Percentiles rank a stretch among this genome's conserved stretches.
phyloP scores from a whole-genome alignment of 2,797 vertebrate species.

The Galaxias olidus region DNA sequence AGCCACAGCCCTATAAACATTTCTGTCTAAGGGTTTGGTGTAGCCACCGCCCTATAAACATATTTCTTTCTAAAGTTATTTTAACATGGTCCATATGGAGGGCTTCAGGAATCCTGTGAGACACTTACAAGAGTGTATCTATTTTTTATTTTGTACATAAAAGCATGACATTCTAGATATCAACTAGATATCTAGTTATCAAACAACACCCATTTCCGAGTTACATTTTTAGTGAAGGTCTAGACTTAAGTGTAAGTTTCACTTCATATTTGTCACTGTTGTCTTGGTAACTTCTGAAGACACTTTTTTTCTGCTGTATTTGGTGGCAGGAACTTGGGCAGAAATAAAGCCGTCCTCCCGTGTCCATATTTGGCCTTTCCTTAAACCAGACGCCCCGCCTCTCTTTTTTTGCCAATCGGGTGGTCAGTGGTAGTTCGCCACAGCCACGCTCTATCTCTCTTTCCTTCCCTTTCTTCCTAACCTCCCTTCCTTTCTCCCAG shows the following conservation, averaged over 20 bases:
- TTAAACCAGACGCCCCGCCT: slow-evolving; percentile 54
- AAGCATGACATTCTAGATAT: too few species aligned
- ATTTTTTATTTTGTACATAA: background rate
- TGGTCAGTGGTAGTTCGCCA: slow-evolving; percentile 53
- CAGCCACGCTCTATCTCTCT: slow-evolving; percentile 14
- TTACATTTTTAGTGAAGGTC: too few species aligned
- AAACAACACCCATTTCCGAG: too few species aligned
- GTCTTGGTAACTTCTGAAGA: slow-evolving; percentile 52
- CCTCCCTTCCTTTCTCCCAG: slow-evolving; percentile 17
- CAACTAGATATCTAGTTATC: too few species aligned
- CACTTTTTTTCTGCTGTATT: slow-evolving; percentile 47
- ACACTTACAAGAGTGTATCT: background rate
- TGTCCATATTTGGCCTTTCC: slow-evolving; percentile 58
- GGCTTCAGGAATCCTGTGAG: too few species aligned
- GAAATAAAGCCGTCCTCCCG: slow-evolving; percentile 43
- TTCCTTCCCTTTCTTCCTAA: background rate
- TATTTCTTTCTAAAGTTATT: too few species aligned
- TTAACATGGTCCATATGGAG: too few species aligned
- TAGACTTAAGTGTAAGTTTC: slow-evolving; percentile 28
- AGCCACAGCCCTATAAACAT: too few species aligned
- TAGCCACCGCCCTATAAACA: too few species aligned
- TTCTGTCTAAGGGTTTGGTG: too few species aligned
- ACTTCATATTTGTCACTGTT: slow-evolving; percentile 51
- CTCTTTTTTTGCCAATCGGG: slow-evolving; percentile 54
- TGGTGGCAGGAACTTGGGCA: slow-evolving; percentile 32